phyloP scores from a whole-genome alignment of 1,140 invertebrate species.

The Elysia chlorotica region DNA sequence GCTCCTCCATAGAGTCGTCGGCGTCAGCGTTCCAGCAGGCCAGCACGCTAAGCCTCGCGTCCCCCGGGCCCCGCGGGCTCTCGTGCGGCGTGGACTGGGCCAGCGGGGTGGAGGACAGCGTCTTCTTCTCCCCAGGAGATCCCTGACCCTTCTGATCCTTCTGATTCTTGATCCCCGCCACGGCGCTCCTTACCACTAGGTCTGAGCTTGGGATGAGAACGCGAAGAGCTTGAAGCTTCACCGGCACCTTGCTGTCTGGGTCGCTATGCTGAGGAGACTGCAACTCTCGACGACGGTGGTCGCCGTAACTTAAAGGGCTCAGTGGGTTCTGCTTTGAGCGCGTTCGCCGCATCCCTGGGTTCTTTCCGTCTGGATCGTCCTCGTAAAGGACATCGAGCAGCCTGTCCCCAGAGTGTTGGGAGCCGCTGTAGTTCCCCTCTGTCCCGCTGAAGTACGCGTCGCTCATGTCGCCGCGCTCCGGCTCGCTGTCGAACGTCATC shows the following conservation, averaged over 20 bases:
- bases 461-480: conserved; percentile 16
- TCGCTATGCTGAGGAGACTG: not conserved
- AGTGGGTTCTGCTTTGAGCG: not conserved
- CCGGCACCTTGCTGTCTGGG: not conserved
- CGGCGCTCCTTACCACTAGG: too few relatives aligned
- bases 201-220: too few relatives aligned
- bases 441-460: not conserved
- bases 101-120: not conserved
- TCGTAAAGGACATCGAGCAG: not conserved
- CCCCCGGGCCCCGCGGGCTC: not conserved
- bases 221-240: not conserved
- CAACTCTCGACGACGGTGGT: not conserved
- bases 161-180: too few relatives aligned
- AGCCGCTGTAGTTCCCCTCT: not conserved
- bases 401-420: conserved; percentile 1
- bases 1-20: not conserved
- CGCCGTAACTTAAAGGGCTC: not conserved
- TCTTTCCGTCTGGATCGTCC: not conserved
- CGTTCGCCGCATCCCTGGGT: not conserved
- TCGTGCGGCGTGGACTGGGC: conserved; percentile 20
- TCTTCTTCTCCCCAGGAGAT: too few relatives aligned
- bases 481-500: conserved; percentile 21
- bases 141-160: too few relatives aligned
- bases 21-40: conserved; percentile 8
- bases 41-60: not conserved